Percentiles rank a stretch among this genome's conserved stretches.
phyloP scores from a whole-genome alignment of 1,140 invertebrate genomes.

The Anadara kagoshimensis region DNA sequence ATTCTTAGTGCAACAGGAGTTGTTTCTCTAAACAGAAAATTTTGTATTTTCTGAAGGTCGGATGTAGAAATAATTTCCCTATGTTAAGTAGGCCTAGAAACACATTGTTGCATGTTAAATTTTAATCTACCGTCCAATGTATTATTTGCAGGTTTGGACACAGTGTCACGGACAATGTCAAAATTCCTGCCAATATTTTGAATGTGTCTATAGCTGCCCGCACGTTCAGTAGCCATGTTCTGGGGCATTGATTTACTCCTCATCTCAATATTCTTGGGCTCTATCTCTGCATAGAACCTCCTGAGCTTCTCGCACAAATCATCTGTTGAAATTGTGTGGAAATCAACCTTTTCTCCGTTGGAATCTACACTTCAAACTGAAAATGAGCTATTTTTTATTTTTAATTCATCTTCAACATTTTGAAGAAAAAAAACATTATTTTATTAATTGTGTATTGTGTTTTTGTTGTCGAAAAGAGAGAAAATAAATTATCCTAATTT shows the following conservation, averaged over 20 bases:
- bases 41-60: neutral
- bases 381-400: too few relatives aligned
- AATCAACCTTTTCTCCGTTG: neutral
- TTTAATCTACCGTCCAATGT: slow-evolving; percentile 12
- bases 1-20: neutral
- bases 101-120: neutral
- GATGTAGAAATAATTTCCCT: neutral
- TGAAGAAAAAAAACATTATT: too few relatives aligned
- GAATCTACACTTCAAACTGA: too few relatives aligned
- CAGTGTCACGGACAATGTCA: slow-evolving; percentile 10
- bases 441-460: too few relatives aligned
- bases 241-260: neutral
- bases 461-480: too few relatives aligned
- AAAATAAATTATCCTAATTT: too few relatives aligned
- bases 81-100: neutral
- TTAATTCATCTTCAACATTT: too few relatives aligned
- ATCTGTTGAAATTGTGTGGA: neutral
- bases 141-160: slow-evolving; percentile 12
- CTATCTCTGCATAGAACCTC: neutral
- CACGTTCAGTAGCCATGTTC: neutral
- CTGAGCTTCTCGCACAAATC: neutral
- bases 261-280: neutral
- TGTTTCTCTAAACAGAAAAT: neutral
- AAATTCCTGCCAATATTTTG: slow-evolving; percentile 1
- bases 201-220: neutral